phyloP scores from a whole-genome alignment of 2,888 invertebrate species.

The Euspilapteryx auroguttella region DNA sequence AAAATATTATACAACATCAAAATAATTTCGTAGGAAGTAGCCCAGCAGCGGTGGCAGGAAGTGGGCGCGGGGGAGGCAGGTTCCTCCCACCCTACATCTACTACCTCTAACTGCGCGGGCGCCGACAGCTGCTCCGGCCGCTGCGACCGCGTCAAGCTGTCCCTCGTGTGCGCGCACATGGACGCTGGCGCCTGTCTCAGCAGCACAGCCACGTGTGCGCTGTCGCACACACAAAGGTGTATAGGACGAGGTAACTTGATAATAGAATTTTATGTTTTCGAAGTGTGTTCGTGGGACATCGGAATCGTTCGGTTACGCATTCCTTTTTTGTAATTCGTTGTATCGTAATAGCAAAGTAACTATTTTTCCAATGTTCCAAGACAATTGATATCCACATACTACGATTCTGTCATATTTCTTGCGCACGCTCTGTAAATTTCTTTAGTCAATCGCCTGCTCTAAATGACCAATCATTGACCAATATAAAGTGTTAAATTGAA shows the following conservation, averaged over 20 bases:
- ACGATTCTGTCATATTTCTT: too few relatives aligned
- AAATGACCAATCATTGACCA: too few relatives aligned
- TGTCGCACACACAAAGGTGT: conserved; percentile 42
- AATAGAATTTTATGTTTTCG: neutral
- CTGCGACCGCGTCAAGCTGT: conserved; percentile 29
- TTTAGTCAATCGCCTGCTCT: too few relatives aligned
- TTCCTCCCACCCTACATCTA: conserved; percentile 19
- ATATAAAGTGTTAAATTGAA: neutral
- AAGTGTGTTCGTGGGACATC: too few relatives aligned
- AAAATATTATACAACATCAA: too few relatives aligned
- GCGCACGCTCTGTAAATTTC: too few relatives aligned
- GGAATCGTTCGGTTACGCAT: too few relatives aligned
- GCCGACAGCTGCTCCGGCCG: conserved; percentile 15
- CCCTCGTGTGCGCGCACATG: conserved; percentile 43
- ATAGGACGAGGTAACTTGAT: conserved; percentile 35
- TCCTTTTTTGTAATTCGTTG: too few relatives aligned
- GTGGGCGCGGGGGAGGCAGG: conserved; percentile 26
- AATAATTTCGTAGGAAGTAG: conserved; percentile 48
- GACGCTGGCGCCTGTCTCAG: conserved; percentile 44
- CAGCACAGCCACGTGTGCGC: conserved; percentile 33
- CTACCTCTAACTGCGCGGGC: conserved; percentile 13
- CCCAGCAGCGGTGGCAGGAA: conserved; percentile 32
- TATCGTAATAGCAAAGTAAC: too few relatives aligned
- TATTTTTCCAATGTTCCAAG: neutral
- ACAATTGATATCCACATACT: neutral